A percentile compares a stretch with the other conserved stretches of the same genome.
These are phyloP conservation scores for Pocillopora meandrina DNA, from an alignment of 92 coral and sea anemone species.

Conservation along the genomic window DNA sequence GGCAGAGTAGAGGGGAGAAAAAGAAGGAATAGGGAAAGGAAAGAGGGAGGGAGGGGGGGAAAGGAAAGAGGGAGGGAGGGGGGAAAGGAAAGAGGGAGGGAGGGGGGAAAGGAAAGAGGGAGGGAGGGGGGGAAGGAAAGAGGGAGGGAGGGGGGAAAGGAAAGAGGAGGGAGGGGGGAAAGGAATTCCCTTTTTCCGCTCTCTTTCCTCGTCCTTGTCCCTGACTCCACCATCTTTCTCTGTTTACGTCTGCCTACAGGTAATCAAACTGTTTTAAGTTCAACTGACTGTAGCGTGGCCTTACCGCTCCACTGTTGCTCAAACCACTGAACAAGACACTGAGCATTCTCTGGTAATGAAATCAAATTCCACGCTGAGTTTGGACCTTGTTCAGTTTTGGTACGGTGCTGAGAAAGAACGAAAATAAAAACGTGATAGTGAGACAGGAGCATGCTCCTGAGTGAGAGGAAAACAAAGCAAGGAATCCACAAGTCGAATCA, in stretches of 20 bases:
- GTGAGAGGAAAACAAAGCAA: neutral
- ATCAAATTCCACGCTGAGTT: neutral
- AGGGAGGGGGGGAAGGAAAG: too few relatives aligned
- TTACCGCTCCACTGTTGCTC: slow-evolving; percentile 90
- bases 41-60: too few relatives aligned
- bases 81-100: too few relatives aligned
- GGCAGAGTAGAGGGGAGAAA: too few relatives aligned
- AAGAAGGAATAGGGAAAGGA: too few relatives aligned
- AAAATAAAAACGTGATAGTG: neutral
- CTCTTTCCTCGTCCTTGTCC: neutral
- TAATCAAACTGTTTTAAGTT: neutral
- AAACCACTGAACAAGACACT: slow-evolving; percentile 82
- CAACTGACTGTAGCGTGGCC: neutral
- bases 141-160: too few relatives aligned
- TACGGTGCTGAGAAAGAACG: neutral
- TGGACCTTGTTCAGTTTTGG: slow-evolving; percentile 18
- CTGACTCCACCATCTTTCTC: too few relatives aligned
- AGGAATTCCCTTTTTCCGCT: too few relatives aligned
- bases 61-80: too few relatives aligned
- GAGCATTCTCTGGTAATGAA: slow-evolving; percentile 79
- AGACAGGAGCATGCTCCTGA: neutral
- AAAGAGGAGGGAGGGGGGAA: too few relatives aligned
- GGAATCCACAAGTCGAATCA: too few relatives aligned
- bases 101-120: too few relatives aligned
- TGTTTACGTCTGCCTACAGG: neutral